These are phyloP conservation scores for Pammene aurita DNA, from an alignment of 2,888 invertebrate genomes.

Conservation along the genomic window DNA sequence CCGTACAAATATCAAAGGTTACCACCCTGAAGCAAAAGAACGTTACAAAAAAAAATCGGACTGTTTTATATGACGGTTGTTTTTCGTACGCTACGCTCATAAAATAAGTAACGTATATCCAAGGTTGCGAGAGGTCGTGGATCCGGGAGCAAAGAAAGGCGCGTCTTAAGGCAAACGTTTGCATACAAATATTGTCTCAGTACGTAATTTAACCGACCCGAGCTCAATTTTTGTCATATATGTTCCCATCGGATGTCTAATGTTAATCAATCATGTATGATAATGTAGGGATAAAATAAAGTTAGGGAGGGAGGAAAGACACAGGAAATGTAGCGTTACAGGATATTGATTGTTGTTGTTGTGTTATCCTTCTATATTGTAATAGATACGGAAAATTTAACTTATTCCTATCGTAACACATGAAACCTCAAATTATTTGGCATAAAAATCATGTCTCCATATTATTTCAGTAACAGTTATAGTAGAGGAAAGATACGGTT, in stretches of 20 bases:
- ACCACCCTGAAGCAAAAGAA: not conserved
- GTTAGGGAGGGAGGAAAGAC: too few species aligned
- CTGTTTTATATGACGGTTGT: conserved; percentile 6
- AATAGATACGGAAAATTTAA: not conserved
- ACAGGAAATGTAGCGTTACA: conserved; percentile 1
- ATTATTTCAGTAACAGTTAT: too few species aligned
- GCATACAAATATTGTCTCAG: conserved; percentile 37
- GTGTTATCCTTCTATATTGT: not conserved
- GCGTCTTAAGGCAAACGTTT: conserved; percentile 34
- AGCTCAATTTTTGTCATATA: conserved; percentile 22
- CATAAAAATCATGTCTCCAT: too few species aligned
- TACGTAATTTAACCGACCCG: conserved; percentile 30
- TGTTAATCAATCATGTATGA: conserved; percentile 32
- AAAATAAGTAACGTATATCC: conserved; percentile 21
- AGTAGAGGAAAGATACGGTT: too few species aligned
- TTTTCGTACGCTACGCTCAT: not conserved
- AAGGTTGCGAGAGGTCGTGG: conserved; percentile 32
- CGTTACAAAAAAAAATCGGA: conserved; percentile 9
- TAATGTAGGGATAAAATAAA: conserved; percentile 4
- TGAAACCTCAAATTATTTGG: too few species aligned
- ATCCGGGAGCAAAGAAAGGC: conserved; percentile 27
- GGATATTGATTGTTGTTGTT: not conserved
- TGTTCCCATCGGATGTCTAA: conserved; percentile 9
- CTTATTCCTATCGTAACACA: not conserved
- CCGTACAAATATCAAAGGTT: conserved; percentile 7